Percentiles rank a stretch among this genome's conserved stretches.
These are phyloP conservation scores for Dynastes maya DNA, from an alignment of 2,888 invertebrate species.

Conservation along the genomic window DNA sequence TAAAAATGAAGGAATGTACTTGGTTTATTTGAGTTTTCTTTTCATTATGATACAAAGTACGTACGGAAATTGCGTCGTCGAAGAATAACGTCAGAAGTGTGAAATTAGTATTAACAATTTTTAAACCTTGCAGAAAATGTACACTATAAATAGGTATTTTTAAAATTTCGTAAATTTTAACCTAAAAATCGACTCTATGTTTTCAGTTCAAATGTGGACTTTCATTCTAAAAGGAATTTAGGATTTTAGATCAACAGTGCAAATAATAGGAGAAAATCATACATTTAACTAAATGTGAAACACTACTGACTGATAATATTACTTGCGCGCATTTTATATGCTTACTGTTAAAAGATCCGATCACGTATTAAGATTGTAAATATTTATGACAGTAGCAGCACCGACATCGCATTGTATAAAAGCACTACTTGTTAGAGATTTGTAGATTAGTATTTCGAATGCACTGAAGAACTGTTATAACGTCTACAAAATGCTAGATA, in stretches of 20 bases:
- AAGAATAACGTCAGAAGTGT: too few relatives aligned
- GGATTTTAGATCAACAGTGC: too few relatives aligned
- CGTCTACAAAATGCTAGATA: neutral
- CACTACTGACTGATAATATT: conserved; percentile 4
- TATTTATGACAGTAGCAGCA: conserved; percentile 16
- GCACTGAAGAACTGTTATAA: neutral
- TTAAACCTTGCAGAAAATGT: too few relatives aligned
- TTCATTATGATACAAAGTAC: too few relatives aligned
- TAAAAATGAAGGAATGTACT: too few relatives aligned
- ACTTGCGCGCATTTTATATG: conserved; percentile 18
- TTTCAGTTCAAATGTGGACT: neutral
- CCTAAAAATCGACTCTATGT: too few relatives aligned
- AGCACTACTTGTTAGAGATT: neutral
- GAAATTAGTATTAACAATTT: too few relatives aligned
- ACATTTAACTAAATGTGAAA: neutral
- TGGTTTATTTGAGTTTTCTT: too few relatives aligned
- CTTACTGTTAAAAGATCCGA: conserved; percentile 1
- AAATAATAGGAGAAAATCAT: conserved; percentile 16
- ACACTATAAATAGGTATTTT: too few relatives aligned
- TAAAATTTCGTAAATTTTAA: too few relatives aligned
- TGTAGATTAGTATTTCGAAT: neutral
- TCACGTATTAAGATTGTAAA: conserved; percentile 26
- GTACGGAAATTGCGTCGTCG: too few relatives aligned
- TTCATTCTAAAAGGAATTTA: too few relatives aligned
- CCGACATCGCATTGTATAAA: neutral